phyloP scores from a whole-genome alignment of 2,888 invertebrate species.

The Norana najaformis region DNA sequence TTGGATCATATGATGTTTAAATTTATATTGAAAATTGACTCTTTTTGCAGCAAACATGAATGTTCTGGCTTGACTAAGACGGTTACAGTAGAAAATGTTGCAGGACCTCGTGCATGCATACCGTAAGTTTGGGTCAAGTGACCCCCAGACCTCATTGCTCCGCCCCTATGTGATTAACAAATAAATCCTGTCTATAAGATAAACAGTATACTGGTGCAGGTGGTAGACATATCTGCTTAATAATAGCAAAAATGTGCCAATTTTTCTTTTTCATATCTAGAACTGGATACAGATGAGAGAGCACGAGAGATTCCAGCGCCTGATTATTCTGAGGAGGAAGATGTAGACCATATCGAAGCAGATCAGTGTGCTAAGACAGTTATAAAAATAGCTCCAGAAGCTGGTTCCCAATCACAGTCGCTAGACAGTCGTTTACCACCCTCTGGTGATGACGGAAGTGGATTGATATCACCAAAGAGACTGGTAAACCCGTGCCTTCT shows the following conservation, averaged over 20 bases:
- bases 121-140: no score
- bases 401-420: not conserved
- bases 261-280: not conserved
- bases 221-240: not conserved
- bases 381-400: not conserved
- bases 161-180: no score
- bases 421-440: not conserved
- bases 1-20: no score
- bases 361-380: not conserved
- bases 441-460: not conserved
- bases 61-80: no score
- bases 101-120: no score
- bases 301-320: not conserved
- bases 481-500: slow-evolving; percentile 24
- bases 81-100: no score
- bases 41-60: no score
- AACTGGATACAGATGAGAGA: not conserved
- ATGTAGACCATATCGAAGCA: not conserved
- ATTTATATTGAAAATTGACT: no score
- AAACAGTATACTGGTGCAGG: not conserved
- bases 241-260: no score
- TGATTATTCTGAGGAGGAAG: slow-evolving; percentile 6
- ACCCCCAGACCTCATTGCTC: no score
- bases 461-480: slow-evolving; percentile 17
- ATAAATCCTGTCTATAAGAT: no score